Conservation (phyloP, 2,797 vertebrate genomes). For the Anguilla megastoma region DNA sequence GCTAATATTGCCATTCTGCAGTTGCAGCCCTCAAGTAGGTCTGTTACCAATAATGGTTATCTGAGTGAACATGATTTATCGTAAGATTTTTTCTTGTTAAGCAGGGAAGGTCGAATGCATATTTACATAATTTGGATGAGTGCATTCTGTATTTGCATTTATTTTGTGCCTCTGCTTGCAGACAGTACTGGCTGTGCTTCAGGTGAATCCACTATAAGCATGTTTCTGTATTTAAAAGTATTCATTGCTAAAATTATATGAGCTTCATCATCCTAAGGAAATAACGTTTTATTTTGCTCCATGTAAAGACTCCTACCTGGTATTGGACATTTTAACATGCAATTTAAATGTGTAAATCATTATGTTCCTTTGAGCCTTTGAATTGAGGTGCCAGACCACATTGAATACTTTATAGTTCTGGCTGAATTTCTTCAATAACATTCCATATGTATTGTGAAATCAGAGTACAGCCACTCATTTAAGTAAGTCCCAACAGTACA, state of each 20-base stretch:
- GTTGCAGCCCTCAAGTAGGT: not conserved
- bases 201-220: not conserved
- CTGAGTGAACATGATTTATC: not conserved
- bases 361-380: not conserved
- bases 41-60: not conserved
- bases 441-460: not conserved
- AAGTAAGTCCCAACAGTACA: not conserved
- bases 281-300: not conserved
- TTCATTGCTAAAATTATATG: not conserved
- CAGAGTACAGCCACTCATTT: not conserved
- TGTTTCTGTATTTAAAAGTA: not conserved
- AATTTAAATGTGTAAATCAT: slow-evolving; percentile 8
- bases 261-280: not conserved
- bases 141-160: slow-evolving; percentile 11
- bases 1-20: not conserved
- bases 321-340: not conserved
- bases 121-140: slow-evolving; percentile 4
- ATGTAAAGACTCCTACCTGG: not conserved
- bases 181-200: not conserved
- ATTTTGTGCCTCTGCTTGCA: not conserved
- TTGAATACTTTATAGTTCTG: slow-evolving; percentile 1
- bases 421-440: slow-evolving; percentile 1
- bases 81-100: not conserved
- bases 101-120: not conserved
- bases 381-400: not conserved